Conservation (phyloP, 2,113 vertebrate species). For the Irena cyanogastra region DNA sequence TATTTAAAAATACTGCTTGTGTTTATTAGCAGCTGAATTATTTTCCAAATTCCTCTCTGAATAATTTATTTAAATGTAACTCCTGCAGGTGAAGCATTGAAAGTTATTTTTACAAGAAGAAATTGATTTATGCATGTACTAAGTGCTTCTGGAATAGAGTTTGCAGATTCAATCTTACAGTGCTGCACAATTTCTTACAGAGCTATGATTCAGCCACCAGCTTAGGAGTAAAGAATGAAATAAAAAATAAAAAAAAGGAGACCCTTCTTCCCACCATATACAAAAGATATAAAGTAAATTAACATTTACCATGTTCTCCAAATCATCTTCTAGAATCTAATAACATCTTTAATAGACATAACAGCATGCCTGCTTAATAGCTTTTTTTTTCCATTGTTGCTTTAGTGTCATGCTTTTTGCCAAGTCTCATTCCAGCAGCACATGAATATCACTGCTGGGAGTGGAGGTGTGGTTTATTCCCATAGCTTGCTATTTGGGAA, state of each 20-base stretch:
- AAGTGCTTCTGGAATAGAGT: constrained; percentile 9
- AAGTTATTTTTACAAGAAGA: background rate
- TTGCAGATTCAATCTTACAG: background rate
- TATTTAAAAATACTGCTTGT: background rate
- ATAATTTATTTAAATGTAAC: background rate
- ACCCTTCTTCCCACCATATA: background rate
- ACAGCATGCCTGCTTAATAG: background rate
- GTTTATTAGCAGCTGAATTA: background rate
- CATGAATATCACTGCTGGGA: background rate
- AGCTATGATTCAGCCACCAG: background rate
- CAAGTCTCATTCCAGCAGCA: background rate
- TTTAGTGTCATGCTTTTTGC: background rate
- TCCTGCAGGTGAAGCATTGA: background rate
- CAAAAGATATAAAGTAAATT: background rate
- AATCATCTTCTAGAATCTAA: background rate
- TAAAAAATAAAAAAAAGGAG: background rate
- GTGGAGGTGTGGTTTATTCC: background rate
- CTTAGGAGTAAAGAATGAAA: background rate
- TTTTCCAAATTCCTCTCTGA: background rate
- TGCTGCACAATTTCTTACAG: background rate
- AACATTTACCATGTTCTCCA: background rate
- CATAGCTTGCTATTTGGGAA: background rate
- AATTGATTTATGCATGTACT: background rate
- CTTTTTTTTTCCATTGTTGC: background rate
- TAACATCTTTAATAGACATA: background rate